Evolutionary conservation across 2,888 invertebrate genomes (phyloP), one percentile per base, ranked within the genome.

Genomic region (Isotomurus palustris): DNA sequence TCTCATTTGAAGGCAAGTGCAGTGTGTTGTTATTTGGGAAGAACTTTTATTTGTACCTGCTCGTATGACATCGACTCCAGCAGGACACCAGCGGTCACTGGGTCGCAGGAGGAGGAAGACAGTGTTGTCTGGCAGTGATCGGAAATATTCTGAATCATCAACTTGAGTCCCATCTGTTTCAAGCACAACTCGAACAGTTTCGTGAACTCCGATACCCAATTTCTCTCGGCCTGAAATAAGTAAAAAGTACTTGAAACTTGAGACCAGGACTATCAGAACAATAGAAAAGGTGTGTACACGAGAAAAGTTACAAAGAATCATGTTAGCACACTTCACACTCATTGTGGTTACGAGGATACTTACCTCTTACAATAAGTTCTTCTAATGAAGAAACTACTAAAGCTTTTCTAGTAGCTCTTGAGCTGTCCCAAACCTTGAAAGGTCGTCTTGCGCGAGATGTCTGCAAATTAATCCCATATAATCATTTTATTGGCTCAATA

Each of bases 391-490:
- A 87, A 78, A 90, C 91, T 76, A 91, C 91, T 80, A 91, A 82
- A 77, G 91, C 91, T 82, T 91, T 91, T 79, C 91, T 85, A 78
- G 90, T 87, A 82, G 86, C 90, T 81, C 91, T 84, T 82, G 88
- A 88, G 81, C 90, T 87, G 84, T 91, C 91, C 91, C 91, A 91
- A 86, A 91, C 87, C 85, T 91, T 91, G 83, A 91, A 89, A 84
- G 91, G 65, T 58, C 65, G 58, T 66, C 65, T 60, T 66, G 61
- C 60, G 58, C 62, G 65, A 60, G 65, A 66, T 66, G 65, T 66
- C 65, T 66, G 57, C 8, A 58, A 65, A 36, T 28, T 14, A n/a
- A n/a, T n/a, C n/a, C n/a, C n/a, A n/a, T n/a, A n/a, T n/a, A n/a
- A n/a, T n/a, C n/a, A n/a, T n/a, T n/a, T n/a, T n/a, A n/a, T n/a